phyloP scores from a whole-genome alignment of 2,888 invertebrate species.

The Macropis europaea region DNA sequence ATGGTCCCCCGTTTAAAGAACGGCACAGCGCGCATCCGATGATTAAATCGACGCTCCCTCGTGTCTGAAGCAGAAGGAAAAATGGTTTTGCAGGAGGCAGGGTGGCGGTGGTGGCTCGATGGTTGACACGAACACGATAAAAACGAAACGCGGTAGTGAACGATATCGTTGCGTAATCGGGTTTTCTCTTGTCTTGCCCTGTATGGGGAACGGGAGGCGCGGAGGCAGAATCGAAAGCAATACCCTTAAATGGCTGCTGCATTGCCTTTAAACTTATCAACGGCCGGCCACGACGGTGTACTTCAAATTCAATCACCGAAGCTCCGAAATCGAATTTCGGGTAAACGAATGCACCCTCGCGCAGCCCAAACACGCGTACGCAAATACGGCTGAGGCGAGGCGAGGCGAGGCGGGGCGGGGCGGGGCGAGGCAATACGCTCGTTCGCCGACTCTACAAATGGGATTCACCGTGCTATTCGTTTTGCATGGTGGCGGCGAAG shows the following conservation, averaged over 20 bases:
- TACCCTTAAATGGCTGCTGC: not conserved
- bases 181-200: not conserved
- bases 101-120: conserved; percentile 44
- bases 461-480: conserved; percentile 33
- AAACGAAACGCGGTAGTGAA: not conserved
- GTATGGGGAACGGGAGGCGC: not conserved
- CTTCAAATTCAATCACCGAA: conserved; percentile 63
- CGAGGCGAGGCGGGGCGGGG: too few relatives aligned
- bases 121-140: conserved; percentile 11
- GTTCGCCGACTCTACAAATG: conserved; percentile 42
- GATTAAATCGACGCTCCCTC: not conserved
- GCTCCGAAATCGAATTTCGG: conserved; percentile 63
- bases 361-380: conserved; percentile 60
- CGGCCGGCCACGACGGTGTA: conserved; percentile 13
- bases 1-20: not conserved
- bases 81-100: conserved; percentile 23
- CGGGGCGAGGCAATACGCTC: conserved; percentile 56
- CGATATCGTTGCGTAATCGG: not conserved
- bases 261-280: conserved; percentile 27
- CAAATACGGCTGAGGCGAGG: conserved; percentile 58
- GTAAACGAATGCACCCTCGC: conserved; percentile 67
- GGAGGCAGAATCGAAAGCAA: not conserved
- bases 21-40: not conserved
- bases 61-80: not conserved
- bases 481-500: not conserved